phyloP scores from a whole-genome alignment of 2,113 vertebrate species.

The Anoura caudifer region DNA sequence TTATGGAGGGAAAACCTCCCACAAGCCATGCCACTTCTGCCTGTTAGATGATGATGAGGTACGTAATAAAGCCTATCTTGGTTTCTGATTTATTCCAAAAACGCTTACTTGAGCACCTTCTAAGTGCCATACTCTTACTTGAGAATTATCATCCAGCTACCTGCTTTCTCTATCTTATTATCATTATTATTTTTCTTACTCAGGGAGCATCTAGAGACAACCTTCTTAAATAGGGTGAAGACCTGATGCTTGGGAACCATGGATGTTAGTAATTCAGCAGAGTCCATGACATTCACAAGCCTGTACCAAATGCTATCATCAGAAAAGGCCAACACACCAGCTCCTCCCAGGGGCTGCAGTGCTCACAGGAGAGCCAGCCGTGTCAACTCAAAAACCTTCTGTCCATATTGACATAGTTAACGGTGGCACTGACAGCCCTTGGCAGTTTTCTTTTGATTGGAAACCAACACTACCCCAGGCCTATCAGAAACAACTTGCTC shows the following conservation, averaged over 20 bases:
- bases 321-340: conserved; percentile 49
- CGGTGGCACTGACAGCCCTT: conserved; percentile 10
- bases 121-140: background rate
- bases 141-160: background rate
- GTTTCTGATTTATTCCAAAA: background rate
- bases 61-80: background rate
- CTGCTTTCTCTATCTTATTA: background rate
- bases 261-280: conserved; percentile 19
- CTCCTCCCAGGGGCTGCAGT: conserved; percentile 11
- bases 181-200: background rate
- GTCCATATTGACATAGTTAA: conserved; percentile 27
- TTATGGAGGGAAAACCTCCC: background rate
- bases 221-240: conserved; percentile 7
- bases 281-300: background rate
- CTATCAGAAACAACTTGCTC: conserved; percentile 18
- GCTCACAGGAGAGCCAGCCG: background rate
- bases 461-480: conserved; percentile 20
- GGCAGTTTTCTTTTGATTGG: conserved; percentile 22
- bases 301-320: background rate
- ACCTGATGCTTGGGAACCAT: background rate
- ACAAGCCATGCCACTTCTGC: background rate
- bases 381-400: conserved; percentile 22
- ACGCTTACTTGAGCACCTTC: background rate
- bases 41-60: background rate
- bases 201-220: background rate